Base-by-base conservation (phyloP, 2,888 invertebrate species). In the Patella caerulea region DNA sequence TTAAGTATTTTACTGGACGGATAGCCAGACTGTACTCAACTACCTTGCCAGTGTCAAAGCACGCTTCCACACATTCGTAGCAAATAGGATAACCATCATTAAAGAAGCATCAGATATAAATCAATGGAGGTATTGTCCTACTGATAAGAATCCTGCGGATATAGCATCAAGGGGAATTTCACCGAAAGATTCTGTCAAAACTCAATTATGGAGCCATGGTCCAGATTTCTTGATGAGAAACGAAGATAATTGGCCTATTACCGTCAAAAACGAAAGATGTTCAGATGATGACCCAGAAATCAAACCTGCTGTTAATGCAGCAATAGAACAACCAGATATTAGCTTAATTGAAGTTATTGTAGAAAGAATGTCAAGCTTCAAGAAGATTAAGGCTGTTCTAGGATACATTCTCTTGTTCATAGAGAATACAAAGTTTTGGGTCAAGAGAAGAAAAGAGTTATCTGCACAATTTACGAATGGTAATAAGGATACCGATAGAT, bases 91-190 rank as follows among this genome's bases (percentile, higher is more conserved):
- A n/a, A n/a, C n/a, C n/a, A n/a, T n/a, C n/a, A n/a, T n/a, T 3
- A 34, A 53, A 15, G 73, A 77, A 19, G 52, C 59, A 3, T 59
- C 77, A 17, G 77, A 77, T n/a, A 12, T 45, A 12, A 17, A 19
- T 5, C 72, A 76, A 29, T 29, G 56, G 72, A 34, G 19, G 9
- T 72, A 72, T 34, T 72, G 72, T 14, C 69, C n/a, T 24, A 72
- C 72, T 12, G 34, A 29, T 55, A 3, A n/a, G 3, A 72, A 72
- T 59, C 72, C 59, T 15, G 72, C 76, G 15, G 76, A 59, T 71
- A 19, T n/a, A 55, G 76, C 55, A n/a, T 76, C 55, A 71, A 45
- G 59, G 19, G 59, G 59, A 15, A 59, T 59, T 59, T 59, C 59
- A 14, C 4, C 17, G 24, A 54, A 72, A 5, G 72, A 52, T 54